phyloP scores from a whole-genome alignment of 2,888 invertebrate genomes.

The Unio pictorum region DNA sequence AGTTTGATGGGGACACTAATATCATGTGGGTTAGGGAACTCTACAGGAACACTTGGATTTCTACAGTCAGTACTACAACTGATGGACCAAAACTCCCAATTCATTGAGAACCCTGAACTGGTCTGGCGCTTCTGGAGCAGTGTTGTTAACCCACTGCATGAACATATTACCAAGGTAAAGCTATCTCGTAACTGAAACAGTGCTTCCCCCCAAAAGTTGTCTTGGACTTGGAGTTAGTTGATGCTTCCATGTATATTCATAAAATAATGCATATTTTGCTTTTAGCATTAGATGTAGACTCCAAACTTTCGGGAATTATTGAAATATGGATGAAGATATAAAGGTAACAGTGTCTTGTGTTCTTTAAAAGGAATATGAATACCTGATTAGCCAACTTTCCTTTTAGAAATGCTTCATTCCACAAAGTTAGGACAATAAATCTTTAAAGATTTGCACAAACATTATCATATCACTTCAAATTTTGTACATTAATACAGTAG shows the following conservation, averaged over 20 bases:
- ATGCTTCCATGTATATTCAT: neutral
- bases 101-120: slow-evolving; percentile 44
- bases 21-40: slow-evolving; percentile 44
- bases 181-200: neutral
- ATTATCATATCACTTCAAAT: too few relatives aligned
- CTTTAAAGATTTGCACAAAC: too few relatives aligned
- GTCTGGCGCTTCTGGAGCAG: slow-evolving; percentile 63
- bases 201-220: neutral
- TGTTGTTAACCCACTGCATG: slow-evolving; percentile 47
- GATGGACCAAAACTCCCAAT: slow-evolving; percentile 42
- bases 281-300: neutral
- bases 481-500: too few relatives aligned
- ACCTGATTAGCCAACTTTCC: too few relatives aligned
- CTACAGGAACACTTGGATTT: slow-evolving; percentile 53
- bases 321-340: neutral
- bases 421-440: too few relatives aligned
- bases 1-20: slow-evolving; percentile 53
- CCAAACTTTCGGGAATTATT: neutral
- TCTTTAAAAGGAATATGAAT: too few relatives aligned
- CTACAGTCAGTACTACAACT: slow-evolving; percentile 55
- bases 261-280: neutral
- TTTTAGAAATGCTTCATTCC: too few relatives aligned
- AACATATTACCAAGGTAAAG: slow-evolving; percentile 55
- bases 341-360: too few relatives aligned
- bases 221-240: neutral